Conservation (phyloP, 1,140 invertebrate genomes). For the Papilio dardanus region DNA sequence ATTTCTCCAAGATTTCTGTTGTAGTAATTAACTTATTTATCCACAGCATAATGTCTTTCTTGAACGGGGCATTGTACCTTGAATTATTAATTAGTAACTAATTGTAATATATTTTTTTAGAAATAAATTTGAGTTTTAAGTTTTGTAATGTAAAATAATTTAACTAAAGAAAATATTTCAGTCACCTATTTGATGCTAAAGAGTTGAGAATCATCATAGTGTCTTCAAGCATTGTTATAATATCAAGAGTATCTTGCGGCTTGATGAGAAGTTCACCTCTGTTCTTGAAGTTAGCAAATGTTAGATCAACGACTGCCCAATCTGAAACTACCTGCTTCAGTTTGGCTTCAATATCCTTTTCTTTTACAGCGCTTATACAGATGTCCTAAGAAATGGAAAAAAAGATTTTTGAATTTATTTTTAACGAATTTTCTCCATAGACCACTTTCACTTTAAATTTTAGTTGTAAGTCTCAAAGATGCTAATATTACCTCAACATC, state of each 20-base stretch:
- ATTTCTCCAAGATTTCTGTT: conserved; percentile 92
- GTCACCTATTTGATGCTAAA: conserved; percentile 90
- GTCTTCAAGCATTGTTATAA: conserved; percentile 91
- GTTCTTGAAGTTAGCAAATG: conserved; percentile 91
- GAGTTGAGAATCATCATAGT: conserved; percentile 94
- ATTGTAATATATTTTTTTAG: no score
- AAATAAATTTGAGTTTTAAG: no score
- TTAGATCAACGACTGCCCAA: conserved; percentile 91
- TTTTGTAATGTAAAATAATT: no score
- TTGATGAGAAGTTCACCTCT: conserved; percentile 92
- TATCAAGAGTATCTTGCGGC: conserved; percentile 89
- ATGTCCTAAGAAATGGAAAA: conserved; percentile 85
- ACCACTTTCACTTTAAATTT: no score
- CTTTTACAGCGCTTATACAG: conserved; percentile 94
- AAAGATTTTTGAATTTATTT: no score
- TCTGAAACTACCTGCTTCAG: conserved; percentile 92
- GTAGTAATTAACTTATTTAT: conserved; percentile 91
- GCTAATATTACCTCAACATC: conserved; percentile 90
- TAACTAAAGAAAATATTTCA: conserved; percentile 9
- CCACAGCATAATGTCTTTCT: conserved; percentile 92
- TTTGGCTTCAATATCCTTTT: conserved; percentile 95
- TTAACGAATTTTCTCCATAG: not conserved
- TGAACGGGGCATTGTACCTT: conserved; percentile 93
- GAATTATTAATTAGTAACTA: no score
- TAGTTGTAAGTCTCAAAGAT: no score